phyloP scores from a whole-genome alignment of 2,113 vertebrate species.

The Halcyon malimbica region DNA sequence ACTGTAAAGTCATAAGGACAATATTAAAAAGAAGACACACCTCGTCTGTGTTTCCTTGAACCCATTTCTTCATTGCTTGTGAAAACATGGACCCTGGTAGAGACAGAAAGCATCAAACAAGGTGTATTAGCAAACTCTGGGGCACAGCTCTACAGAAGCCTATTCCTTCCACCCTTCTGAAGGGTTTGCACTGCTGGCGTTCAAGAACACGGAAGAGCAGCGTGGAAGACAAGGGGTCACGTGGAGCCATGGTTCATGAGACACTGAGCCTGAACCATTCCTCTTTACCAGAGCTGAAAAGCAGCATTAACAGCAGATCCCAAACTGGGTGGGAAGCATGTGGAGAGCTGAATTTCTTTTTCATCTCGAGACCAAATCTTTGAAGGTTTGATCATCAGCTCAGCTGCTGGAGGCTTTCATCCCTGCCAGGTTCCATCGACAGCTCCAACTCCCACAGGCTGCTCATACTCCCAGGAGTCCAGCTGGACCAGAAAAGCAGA shows the following conservation, averaged over 20 bases:
- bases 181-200: background rate
- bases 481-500: constrained; percentile 31
- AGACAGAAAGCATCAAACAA: background rate
- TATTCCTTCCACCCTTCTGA: background rate
- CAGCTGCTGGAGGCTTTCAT: background rate
- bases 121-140: background rate
- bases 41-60: constrained; percentile 91
- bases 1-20: background rate
- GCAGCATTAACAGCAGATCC: background rate
- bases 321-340: background rate
- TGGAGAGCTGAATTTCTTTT: background rate
- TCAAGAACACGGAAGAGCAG: background rate
- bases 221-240: background rate
- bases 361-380: background rate
- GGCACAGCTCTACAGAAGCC: background rate
- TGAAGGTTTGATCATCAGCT: constrained; percentile 35
- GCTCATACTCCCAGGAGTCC: background rate
- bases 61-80: constrained; percentile 94
- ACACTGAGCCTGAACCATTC: background rate
- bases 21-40: constrained; percentile 52
- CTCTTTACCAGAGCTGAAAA: background rate
- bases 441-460: constrained; percentile 31
- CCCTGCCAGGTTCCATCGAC: background rate
- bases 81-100: constrained; percentile 89
- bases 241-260: background rate